A percentile compares a stretch with the other conserved stretches of the same genome.
Evolutionary conservation across 2,797 vertebrate genomes (phyloP).

Genomic region (Sebastiscus albofasciatus): DNA sequence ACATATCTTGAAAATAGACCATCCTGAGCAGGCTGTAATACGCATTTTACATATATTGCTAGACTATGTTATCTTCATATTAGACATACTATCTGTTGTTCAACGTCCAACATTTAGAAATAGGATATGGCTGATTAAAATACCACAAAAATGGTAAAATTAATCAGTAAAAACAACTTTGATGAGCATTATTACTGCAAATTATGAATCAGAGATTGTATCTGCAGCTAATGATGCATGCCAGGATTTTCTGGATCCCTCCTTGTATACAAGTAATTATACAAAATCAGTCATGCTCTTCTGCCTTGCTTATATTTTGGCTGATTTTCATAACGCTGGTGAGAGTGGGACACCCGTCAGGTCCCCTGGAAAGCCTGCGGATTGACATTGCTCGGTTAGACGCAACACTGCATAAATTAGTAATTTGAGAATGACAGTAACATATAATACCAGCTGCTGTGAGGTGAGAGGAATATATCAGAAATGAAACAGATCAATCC

Average conservation of each 20-base stretch:
- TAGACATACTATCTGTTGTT: slow-evolving; percentile 19
- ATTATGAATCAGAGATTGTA: slow-evolving; percentile 61
- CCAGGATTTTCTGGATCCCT: slow-evolving; percentile 54
- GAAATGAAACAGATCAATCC: slow-evolving; percentile 37
- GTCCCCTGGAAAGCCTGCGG: slow-evolving; percentile 10
- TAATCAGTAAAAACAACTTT: slow-evolving; percentile 43
- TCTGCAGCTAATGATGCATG: slow-evolving; percentile 55
- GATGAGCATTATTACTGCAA: slow-evolving; percentile 49
- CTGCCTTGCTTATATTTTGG: slow-evolving; percentile 45
- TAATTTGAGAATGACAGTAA: slow-evolving; percentile 18
- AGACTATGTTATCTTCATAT: neutral
- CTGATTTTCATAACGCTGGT: slow-evolving; percentile 35
- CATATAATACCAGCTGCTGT: slow-evolving; percentile 10
- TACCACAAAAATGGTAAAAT: slow-evolving; percentile 50
- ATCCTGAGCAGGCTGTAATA: neutral
- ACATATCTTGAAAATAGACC: neutral
- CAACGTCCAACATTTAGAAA: slow-evolving; percentile 39
- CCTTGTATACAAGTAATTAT: slow-evolving; percentile 63
- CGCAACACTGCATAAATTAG: slow-evolving; percentile 41
- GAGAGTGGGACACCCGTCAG: slow-evolving; percentile 25
- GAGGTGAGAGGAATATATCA: slow-evolving; percentile 24
- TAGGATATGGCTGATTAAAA: slow-evolving; percentile 24
- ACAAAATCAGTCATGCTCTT: slow-evolving; percentile 60
- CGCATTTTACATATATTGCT: neutral
- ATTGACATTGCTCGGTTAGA: slow-evolving; percentile 21